phyloP scores from a whole-genome alignment of 2,113 vertebrate genomes.

The Leptobrachium leishanense region DNA sequence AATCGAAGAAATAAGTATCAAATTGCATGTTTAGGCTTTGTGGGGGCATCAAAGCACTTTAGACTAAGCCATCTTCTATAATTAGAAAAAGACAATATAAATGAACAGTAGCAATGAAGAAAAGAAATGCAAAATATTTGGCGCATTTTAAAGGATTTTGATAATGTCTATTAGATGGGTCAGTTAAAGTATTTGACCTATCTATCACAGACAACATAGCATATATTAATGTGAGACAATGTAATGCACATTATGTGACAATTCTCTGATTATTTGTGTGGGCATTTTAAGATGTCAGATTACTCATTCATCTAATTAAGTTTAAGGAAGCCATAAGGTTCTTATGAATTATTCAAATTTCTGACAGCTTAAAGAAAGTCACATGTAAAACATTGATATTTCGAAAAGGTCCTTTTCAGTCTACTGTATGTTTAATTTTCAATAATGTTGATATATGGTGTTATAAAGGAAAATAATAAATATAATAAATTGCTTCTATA shows the following conservation, averaged over 20 bases:
- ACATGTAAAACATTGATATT: constrained; percentile 76
- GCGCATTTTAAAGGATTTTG: no score
- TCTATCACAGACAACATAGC: not conserved
- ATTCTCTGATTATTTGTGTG: constrained; percentile 22
- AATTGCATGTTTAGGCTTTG: no score
- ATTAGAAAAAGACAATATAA: no score
- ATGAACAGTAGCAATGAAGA: no score
- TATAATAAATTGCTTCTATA: constrained; percentile 85
- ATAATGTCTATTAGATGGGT: not conserved
- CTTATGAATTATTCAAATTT: constrained; percentile 79
- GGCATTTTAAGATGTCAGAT: constrained; percentile 60
- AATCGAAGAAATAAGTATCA: no score
- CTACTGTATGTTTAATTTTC: constrained; percentile 79
- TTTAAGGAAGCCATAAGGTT: constrained; percentile 61
- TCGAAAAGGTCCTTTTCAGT: constrained; percentile 62
- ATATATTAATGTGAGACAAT: not conserved
- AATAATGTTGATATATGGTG: constrained; percentile 84
- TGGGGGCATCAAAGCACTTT: no score
- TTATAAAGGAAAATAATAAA: constrained; percentile 93
- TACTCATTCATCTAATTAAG: constrained; percentile 71
- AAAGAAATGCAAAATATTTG: no score
- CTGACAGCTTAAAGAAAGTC: constrained; percentile 73
- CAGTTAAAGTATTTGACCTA: not conserved
- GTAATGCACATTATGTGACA: constrained; percentile 32
- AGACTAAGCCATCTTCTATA: no score